Conservation (phyloP, 2,113 vertebrate species). For the Equus quagga region DNA sequence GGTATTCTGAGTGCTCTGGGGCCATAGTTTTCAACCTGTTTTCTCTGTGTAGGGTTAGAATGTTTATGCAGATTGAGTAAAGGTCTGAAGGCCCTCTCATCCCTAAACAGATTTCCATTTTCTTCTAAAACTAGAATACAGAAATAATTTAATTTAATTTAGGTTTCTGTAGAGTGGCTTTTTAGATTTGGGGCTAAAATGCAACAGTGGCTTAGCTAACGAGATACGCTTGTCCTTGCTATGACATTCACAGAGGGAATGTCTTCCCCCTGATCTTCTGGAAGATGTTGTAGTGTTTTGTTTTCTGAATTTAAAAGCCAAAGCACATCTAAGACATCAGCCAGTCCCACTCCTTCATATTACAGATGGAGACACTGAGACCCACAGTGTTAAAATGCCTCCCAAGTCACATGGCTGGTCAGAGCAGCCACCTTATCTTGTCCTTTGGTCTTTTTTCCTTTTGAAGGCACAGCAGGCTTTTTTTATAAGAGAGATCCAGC, state of each 20-base stretch:
- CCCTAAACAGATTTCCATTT: background rate
- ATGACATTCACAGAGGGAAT: background rate
- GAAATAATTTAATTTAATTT: background rate
- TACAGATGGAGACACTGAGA: background rate
- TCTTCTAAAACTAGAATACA: background rate
- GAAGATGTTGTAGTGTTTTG: background rate
- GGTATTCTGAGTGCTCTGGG: background rate
- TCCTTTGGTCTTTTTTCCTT: background rate
- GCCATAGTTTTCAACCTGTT: background rate
- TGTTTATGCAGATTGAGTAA: background rate
- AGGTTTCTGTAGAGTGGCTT: background rate
- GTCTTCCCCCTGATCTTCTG: background rate
- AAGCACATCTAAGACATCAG: background rate
- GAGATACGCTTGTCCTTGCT: background rate
- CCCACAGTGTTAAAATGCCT: background rate
- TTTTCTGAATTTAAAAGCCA: background rate
- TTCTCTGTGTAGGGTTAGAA: background rate
- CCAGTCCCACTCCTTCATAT: background rate
- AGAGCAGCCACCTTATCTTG: background rate
- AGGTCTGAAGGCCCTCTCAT: background rate
- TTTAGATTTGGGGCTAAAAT: background rate
- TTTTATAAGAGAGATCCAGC: background rate
- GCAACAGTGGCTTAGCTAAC: background rate
- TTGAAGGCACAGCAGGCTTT: background rate
- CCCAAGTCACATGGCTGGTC: background rate